Conservation (phyloP, 2,113 vertebrate genomes). For the Catharus fuscescens region DNA sequence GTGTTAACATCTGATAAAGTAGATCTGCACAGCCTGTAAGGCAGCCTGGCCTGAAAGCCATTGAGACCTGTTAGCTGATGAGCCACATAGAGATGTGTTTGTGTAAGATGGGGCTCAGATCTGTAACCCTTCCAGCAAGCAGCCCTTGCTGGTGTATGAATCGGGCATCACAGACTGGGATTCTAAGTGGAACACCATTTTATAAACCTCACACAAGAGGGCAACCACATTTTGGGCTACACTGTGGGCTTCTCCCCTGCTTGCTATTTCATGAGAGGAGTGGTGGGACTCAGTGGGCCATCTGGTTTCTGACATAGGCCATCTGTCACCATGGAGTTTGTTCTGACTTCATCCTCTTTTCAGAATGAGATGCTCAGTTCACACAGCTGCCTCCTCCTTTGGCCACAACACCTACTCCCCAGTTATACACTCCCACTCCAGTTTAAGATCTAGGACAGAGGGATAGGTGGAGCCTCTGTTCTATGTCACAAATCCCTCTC, state of each 20-base stretch:
- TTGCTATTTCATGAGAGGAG: background rate
- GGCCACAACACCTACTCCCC: background rate
- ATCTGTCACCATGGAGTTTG: background rate
- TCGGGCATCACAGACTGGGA: background rate
- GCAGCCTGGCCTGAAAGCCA: background rate
- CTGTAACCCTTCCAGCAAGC: background rate
- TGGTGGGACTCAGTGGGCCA: background rate
- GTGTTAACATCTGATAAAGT: background rate
- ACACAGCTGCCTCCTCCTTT: conserved; percentile 11
- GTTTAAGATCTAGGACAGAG: background rate
- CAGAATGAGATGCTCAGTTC: background rate
- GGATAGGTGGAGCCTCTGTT: background rate
- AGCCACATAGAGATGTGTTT: rapidly evolving
- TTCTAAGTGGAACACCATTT: background rate
- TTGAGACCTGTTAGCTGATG: background rate
- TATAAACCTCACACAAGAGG: background rate
- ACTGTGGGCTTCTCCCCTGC: background rate
- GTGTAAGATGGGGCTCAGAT: background rate
- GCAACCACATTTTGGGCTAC: background rate
- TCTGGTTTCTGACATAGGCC: conserved; percentile 9
- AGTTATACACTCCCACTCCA: background rate
- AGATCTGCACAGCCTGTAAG: background rate
- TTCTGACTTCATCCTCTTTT: background rate
- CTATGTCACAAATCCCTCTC: background rate
- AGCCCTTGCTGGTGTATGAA: background rate